phyloP scores from a whole-genome alignment of 2,888 invertebrate species.

The Drosophila falleni region DNA sequence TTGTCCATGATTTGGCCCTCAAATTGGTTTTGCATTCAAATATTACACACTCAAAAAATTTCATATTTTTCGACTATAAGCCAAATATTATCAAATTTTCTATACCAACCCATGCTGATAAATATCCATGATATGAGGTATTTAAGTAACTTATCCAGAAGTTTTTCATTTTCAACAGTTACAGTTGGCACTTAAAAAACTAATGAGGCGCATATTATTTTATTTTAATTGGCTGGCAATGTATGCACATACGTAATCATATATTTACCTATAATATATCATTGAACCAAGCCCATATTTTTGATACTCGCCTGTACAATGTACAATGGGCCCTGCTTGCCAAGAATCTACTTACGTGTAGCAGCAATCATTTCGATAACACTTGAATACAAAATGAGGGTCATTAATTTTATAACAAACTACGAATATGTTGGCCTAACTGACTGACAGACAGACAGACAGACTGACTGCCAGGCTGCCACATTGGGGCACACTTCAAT shows the following conservation, averaged over 20 bases:
- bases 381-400: constrained; percentile 82
- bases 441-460: background rate
- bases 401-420: constrained; percentile 81
- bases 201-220: constrained; percentile 68
- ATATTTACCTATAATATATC: constrained; percentile 59
- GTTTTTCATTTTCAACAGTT: background rate
- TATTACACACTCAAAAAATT: too few relatives aligned
- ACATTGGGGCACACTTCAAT: constrained; percentile 30
- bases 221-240: constrained; percentile 70
- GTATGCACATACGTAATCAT: constrained; percentile 33
- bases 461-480: constrained; percentile 1
- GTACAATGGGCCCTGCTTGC: constrained; percentile 47
- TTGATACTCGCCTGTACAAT: constrained; percentile 1
- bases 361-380: constrained; percentile 78
- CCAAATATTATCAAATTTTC: too few relatives aligned
- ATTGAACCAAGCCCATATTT: constrained; percentile 73
- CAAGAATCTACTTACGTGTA: constrained; percentile 67
- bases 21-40: too few relatives aligned
- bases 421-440: constrained; percentile 45
- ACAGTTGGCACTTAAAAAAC: constrained; percentile 25
- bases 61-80: too few relatives aligned
- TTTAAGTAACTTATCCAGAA: background rate
- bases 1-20: too few relatives aligned
- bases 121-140: background rate
- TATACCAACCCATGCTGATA: too few relatives aligned